Evolutionary conservation across 2,888 invertebrate species (phyloP), one percentile per base, ranked within the genome.

Genomic region (Bombylius major): DNA sequence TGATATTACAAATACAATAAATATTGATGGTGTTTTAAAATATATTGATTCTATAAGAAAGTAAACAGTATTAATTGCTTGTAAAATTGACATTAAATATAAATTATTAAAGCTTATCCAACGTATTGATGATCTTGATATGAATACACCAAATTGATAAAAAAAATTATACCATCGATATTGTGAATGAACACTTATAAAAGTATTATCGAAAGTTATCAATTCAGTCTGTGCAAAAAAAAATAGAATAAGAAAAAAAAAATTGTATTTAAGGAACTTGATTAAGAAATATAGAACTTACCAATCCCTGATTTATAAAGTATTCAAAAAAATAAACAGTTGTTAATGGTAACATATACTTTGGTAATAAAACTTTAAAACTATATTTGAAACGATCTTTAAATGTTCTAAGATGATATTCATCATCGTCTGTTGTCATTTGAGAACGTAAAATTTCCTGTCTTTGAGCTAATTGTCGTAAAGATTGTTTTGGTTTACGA

Each of bases 271-370:
- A 9, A 23, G 3, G 23, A 23, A 23, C 23, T 23, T 23, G 23
- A 44, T 44, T 50, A 14, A 50, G 42, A 46, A 50, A 50, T 57
- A 55, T n/a, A 57, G 58, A 49, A 51, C 47, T 78, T 71, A 88
- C 88, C 78, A 89, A 71, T 64, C 89, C 90, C 70, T 91, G 90
- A 72, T 91, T 91, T 62, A 92, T 91, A 66, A 89, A 87, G 71
- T 91, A 91, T 66, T 92, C 91, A 62, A 87, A 87, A 62, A 88
- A 78, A 67, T 90, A 91, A 3, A 92, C 90, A 49, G 84, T 65
- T 1, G 80, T 78, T 51, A 92, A 72, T 1, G 90, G 90, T 53
- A 89, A 65, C 83, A 91, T 89, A 67, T 82, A 91, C 64, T 80
- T 82, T 47, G 86, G 23, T 23, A 23, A 23, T 23, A 23, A 23